phyloP scores from a whole-genome alignment of 1,140 invertebrate genomes.

The Conopomorpha cramerella region DNA sequence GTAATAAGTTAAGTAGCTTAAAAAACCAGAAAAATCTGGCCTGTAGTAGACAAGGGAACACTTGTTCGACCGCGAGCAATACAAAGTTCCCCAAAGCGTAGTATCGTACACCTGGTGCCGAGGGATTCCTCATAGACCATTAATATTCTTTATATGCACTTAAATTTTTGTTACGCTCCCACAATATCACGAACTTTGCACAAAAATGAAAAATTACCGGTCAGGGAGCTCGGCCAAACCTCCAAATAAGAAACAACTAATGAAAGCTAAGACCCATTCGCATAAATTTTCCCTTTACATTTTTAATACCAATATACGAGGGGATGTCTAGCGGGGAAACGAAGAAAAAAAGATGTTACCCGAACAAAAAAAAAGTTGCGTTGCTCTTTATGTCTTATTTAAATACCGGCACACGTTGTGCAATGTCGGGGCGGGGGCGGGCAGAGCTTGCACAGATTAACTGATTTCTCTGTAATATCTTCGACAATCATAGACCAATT shows the following conservation, averaged over 20 bases:
- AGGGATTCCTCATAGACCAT: too few species aligned
- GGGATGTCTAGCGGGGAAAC: slow-evolving; percentile 37
- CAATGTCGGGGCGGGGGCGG: too few species aligned
- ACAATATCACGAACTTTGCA: slow-evolving; percentile 43
- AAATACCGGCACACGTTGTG: slow-evolving; percentile 53
- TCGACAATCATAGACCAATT: too few species aligned
- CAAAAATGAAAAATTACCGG: slow-evolving; percentile 58
- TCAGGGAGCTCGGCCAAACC: slow-evolving; percentile 54
- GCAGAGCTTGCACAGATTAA: too few species aligned
- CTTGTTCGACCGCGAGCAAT: too few species aligned
- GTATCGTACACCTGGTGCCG: too few species aligned
- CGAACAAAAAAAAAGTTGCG: too few species aligned
- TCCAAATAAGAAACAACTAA: slow-evolving; percentile 54
- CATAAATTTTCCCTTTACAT: slow-evolving; percentile 60
- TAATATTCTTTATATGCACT: slow-evolving; percentile 59
- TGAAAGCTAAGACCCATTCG: slow-evolving; percentile 60
- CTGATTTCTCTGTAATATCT: too few species aligned
- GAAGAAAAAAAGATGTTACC: slow-evolving; percentile 36
- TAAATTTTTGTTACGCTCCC: slow-evolving; percentile 33
- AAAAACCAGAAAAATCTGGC: too few species aligned
- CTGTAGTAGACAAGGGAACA: too few species aligned
- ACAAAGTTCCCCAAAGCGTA: too few species aligned
- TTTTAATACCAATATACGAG: slow-evolving; percentile 59
- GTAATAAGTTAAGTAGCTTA: too few species aligned
- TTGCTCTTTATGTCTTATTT: slow-evolving; percentile 55